phyloP scores from a whole-genome alignment of 2,113 vertebrate genomes.

The Mormoops blainvillei region DNA sequence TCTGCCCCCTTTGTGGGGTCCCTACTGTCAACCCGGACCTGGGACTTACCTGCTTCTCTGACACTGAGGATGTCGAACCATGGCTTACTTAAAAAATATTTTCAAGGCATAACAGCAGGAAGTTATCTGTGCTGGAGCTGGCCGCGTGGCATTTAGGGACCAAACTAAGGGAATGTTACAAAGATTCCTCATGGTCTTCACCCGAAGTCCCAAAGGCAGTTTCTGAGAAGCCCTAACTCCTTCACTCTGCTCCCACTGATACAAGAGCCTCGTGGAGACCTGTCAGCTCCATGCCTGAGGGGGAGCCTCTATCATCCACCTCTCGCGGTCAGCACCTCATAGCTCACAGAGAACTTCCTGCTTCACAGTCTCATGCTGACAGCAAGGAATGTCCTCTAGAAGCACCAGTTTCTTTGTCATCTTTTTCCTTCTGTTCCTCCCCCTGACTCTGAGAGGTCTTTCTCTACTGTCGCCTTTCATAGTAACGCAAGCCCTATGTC shows the following conservation, averaged over 20 bases:
- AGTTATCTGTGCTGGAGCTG: not conserved
- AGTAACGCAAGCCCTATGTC: not conserved
- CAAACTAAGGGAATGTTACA: not conserved
- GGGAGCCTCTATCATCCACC: not conserved
- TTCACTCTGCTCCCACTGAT: not conserved
- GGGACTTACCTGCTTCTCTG: not conserved
- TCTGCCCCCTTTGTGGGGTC: not conserved
- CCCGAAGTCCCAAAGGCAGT: not conserved
- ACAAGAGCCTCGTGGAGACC: not conserved
- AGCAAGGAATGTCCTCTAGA: slow-evolving; percentile 17
- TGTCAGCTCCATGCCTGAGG: not conserved
- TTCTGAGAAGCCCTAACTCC: not conserved
- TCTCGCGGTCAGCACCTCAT: not conserved
- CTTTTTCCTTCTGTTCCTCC: not conserved
- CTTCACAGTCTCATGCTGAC: not conserved
- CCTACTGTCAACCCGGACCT: not conserved
- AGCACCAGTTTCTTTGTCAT: not conserved
- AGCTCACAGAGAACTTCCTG: not conserved
- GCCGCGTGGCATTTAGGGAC: not conserved
- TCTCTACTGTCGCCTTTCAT: not conserved
- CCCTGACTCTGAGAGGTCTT: not conserved
- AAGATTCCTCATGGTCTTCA: not conserved
- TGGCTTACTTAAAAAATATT: not conserved
- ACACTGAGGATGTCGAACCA: not conserved
- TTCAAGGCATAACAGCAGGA: not conserved